Evolutionary conservation across 2,888 invertebrate genomes (phyloP), one percentile per base, ranked within the genome.

Genomic region (Drosophila basisetae): DNA sequence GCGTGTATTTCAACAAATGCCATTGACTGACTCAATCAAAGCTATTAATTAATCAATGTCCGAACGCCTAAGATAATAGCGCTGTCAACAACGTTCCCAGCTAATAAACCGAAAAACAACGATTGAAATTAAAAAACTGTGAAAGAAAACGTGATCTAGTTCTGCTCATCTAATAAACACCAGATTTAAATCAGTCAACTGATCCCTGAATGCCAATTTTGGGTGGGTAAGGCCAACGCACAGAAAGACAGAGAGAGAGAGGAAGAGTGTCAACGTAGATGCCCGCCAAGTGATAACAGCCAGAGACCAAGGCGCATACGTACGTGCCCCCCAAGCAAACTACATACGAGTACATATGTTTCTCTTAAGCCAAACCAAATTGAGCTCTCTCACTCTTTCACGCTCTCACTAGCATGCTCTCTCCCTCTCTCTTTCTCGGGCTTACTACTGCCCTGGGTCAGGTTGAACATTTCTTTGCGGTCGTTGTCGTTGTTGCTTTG

Each of bases 1-100:
- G 68, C 58, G 52, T 16, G 28, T 30, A 52, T 30, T 39, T 63
- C 49, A 52, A 28, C 56, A 67, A 56, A 74, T 62, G 54, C 39
- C 50, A 35, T 25, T 25, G n/a, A 41, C 50, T 43, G 43, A 69
- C 53, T 60, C 74, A 65, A 68, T 79, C 80, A 73, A 67, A 53
- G 49, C 85, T 78, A 80, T 85, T 82, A 90, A 85, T 85, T 88
- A 85, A 85, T 85, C 85, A 85, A 75, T 69, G 85, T 84, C 78
- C 63, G 49, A 65, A 62, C 55, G 30, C 25, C 9, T 33, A 60
- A 54, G 56, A 41, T 47, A 68, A 52, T 53, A 68, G 61, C 63
- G 61, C 63, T 80, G 65, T 86, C 71, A 78, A 64, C 60, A 59
- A 47, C 7, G 59, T 74, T 69, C 63, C 76, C 71, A 76, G 54